phyloP scores from a whole-genome alignment of 2,113 vertebrate genomes.

The Gavialis gangeticus region DNA sequence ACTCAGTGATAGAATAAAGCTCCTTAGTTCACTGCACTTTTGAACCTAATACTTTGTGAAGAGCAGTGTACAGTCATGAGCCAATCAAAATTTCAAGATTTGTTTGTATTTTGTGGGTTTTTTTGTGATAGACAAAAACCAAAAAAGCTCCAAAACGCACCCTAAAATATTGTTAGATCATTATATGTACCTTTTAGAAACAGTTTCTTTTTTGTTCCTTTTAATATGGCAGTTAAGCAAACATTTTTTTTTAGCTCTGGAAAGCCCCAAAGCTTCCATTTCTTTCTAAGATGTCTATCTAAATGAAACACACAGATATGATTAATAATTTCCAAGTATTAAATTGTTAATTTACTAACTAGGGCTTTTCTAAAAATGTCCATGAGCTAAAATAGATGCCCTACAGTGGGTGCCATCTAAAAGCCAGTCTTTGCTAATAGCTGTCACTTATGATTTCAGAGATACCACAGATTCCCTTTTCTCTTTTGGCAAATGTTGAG shows the following conservation, averaged over 20 bases:
- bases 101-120: no score
- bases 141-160: slow-evolving; percentile 33
- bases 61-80: slow-evolving; percentile 65
- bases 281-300: slow-evolving; percentile 12
- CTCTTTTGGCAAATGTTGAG: neutral
- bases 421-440: neutral
- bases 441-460: neutral
- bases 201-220: slow-evolving; percentile 41
- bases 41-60: slow-evolving; percentile 56
- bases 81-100: slow-evolving; percentile 75
- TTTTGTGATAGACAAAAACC: neutral
- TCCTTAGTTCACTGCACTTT: slow-evolving; percentile 52
- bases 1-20: slow-evolving; percentile 3
- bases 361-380: no score
- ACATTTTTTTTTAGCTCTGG: slow-evolving; percentile 50
- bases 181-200: slow-evolving; percentile 58
- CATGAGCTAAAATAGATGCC: neutral
- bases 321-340: slow-evolving; percentile 9
- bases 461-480: neutral
- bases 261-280: slow-evolving; percentile 46
- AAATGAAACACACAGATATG: neutral
- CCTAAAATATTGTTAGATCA: slow-evolving; percentile 72
- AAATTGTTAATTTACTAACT: no score
- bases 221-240: slow-evolving; percentile 40
- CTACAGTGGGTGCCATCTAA: neutral